phyloP scores from a whole-genome alignment of 2,888 invertebrate species.

The Bembecia ichneumoniformis region DNA sequence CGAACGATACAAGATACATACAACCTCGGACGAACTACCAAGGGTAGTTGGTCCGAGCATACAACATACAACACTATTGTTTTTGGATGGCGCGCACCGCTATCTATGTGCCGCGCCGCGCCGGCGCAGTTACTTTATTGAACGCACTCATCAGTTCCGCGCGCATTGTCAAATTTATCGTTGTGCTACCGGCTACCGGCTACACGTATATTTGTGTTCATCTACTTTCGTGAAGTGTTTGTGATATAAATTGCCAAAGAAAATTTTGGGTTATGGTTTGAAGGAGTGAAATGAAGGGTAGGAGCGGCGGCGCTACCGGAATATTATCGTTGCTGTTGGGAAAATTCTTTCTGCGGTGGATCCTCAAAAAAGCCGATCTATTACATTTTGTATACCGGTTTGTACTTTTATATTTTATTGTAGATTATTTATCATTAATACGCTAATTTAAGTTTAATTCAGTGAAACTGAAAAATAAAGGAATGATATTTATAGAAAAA shows the following conservation, averaged over 20 bases:
- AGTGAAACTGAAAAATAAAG: no score
- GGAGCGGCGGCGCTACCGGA: slow-evolving; percentile 29
- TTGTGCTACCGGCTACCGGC: background rate
- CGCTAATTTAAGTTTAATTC: no score
- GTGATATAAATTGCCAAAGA: background rate
- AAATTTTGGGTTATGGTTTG: background rate
- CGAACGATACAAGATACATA: no score
- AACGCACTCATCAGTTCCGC: background rate
- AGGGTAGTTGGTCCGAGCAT: no score
- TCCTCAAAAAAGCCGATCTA: slow-evolving; percentile 74
- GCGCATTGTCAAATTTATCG: background rate
- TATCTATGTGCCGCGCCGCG: background rate
- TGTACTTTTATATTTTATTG: slow-evolving; percentile 24
- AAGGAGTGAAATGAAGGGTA: slow-evolving; percentile 55
- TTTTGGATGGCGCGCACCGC: background rate
- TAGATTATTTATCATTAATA: background rate
- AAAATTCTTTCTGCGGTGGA: slow-evolving; percentile 74
- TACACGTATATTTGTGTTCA: background rate
- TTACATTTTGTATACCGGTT: slow-evolving; percentile 76
- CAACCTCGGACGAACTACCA: no score
- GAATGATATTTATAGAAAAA: no score
- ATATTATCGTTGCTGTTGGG: slow-evolving; percentile 62
- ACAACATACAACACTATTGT: background rate
- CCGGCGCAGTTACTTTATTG: background rate
- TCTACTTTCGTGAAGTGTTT: background rate